Evolutionary conservation across 2,797 vertebrate species (phyloP), one percentile per base, ranked within the genome.

Genomic region (Naso thynnoides): DNA sequence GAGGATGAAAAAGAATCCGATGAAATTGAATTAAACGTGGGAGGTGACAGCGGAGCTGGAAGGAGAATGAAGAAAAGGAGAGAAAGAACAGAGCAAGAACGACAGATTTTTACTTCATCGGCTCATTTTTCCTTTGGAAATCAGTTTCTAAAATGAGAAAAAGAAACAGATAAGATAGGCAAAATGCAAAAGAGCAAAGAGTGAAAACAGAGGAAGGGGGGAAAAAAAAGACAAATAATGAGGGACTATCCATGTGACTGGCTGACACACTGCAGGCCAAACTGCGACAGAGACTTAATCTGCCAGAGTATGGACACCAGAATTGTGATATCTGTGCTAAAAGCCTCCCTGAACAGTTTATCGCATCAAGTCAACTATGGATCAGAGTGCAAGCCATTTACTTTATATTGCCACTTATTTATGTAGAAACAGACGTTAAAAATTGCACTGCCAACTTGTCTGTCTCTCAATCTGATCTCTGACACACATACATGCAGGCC

Each of bases 1-100:
- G 78, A 74, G 77, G 81, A 81, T 73, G 71, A 83, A 81, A 81
- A 55, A 60, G 39, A 76, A 21, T 55, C 21, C 9, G 29, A 56
- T 42, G 44, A 8, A 68, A 24, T 65, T 4, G 19, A 31, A 82
- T 63, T 66, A 69, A 78, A 74, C 16, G 36, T 81, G 73, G 76
- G 82, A 73, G 76, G 55, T 47, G 62, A 67, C n/a, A 8, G 38
- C 52, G 59, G 27, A 64, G 39, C 23, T 4, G 29, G 21, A 77
- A 27, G 2, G 23, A 52, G 56, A 67, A 5, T 10, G 10, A 29
- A 74, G 48, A 53, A 48, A 27, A 66, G 13, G 1, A 49, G 18
- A 55, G 39, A 56, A 45, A 39, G 48, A 65, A 50, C 24, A 57
- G 24, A 66, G 24, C 2, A 29, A 48, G 5, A 81, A n/a, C 11